Evolutionary conservation across 2,113 vertebrate genomes (phyloP).

Genomic region (Nanorana parkeri): DNA sequence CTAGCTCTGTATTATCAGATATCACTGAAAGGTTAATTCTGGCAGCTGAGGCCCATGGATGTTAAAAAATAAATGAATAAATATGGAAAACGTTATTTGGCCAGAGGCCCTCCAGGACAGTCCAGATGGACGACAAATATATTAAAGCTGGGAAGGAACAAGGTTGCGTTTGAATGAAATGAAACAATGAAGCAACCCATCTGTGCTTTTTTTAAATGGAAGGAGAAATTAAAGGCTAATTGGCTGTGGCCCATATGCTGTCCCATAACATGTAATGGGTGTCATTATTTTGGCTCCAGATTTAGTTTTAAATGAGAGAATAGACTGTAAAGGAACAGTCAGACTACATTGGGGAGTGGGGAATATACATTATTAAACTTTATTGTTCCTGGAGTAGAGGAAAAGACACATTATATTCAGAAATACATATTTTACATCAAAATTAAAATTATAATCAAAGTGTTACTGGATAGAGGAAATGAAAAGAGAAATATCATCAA

Average conservation of each 20-base stretch:
- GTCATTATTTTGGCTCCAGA: constrained; percentile 52
- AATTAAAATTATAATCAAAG: neutral
- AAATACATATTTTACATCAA: constrained; percentile 22
- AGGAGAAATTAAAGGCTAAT: constrained; percentile 36
- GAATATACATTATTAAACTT: constrained; percentile 28
- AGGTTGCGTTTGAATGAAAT: constrained; percentile 48
- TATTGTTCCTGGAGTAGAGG: constrained; percentile 1
- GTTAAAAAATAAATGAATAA: neutral
- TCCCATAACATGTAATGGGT: constrained; percentile 42
- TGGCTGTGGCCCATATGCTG: constrained; percentile 49
- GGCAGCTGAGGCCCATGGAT: constrained; percentile 35
- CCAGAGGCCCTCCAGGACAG: constrained; percentile 42
- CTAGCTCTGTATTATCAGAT: constrained; percentile 7
- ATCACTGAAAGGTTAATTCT: constrained; percentile 28
- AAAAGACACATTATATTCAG: constrained; percentile 8
- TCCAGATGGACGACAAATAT: constrained; percentile 49
- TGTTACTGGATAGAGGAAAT: constrained; percentile 10
- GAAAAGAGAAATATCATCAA: neutral
- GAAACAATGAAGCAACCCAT: constrained; percentile 55
- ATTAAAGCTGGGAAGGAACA: constrained; percentile 41
- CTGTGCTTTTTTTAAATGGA: constrained; percentile 48
- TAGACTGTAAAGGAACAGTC: constrained; percentile 18
- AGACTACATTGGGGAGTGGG: neutral
- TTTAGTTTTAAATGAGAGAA: constrained; percentile 25
- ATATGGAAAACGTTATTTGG: constrained; percentile 38